These are phyloP conservation scores for Diploptera punctata DNA, from an alignment of 2,888 invertebrate species.

Conservation along the genomic window DNA sequence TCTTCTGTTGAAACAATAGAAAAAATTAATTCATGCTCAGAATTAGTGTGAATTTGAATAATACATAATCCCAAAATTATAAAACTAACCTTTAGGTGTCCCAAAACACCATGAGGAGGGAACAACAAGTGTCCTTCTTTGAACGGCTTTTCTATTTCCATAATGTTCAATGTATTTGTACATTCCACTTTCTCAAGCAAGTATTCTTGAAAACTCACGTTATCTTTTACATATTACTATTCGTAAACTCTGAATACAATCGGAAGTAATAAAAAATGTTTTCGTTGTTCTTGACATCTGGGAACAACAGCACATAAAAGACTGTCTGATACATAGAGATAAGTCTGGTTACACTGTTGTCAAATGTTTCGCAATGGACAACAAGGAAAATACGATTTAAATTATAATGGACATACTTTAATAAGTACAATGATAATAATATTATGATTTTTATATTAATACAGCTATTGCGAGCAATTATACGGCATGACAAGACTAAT, in stretches of 20 bases:
- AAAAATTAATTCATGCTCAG: too few species aligned
- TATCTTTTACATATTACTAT: neutral
- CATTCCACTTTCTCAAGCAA: too few species aligned
- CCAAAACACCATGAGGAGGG: conserved; percentile 76
- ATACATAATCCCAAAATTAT: too few species aligned
- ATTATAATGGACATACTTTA: too few species aligned
- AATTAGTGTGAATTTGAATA: too few species aligned
- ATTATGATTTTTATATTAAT: too few species aligned
- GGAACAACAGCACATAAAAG: neutral
- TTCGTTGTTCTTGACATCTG: neutral
- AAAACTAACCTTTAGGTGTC: conserved; percentile 74
- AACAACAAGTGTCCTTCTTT: conserved; percentile 73
- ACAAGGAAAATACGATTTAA: neutral
- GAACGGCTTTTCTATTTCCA: conserved; percentile 48
- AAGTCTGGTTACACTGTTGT: neutral
- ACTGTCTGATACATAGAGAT: neutral
- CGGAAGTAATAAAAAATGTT: neutral
- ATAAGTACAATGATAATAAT: too few species aligned
- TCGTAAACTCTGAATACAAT: neutral
- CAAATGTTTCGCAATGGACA: neutral
- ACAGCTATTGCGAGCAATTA: too few species aligned
- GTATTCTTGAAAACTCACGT: too few species aligned
- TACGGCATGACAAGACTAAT: too few species aligned
- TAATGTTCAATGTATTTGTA: conserved; percentile 22
- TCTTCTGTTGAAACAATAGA: too few species aligned